Evolutionary conservation across 2,113 vertebrate species (phyloP).

Genomic region (Tylochromis polylepis): DNA sequence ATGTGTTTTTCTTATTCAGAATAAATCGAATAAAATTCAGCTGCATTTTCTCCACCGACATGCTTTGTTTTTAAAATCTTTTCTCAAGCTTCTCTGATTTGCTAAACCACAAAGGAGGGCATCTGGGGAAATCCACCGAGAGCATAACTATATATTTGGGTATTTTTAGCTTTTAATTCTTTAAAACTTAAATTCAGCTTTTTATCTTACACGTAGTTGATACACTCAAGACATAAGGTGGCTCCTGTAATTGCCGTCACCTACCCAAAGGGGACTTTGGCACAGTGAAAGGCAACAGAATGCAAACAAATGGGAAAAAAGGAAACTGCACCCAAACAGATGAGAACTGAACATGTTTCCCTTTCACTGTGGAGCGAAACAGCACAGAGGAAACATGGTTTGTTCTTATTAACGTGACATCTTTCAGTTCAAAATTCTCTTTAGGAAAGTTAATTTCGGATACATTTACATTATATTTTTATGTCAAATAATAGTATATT

Average conservation of each 20-base stretch:
- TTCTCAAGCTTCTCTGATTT: background rate
- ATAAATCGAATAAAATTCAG: fast-evolving
- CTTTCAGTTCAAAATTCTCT: background rate
- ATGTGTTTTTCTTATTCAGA: background rate
- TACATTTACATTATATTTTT: background rate
- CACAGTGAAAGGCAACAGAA: background rate
- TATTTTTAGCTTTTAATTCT: background rate
- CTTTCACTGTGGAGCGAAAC: background rate
- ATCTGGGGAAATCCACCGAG: background rate
- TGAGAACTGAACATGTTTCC: background rate
- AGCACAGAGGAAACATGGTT: background rate
- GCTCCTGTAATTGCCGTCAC: background rate
- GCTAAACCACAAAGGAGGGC: fast-evolving
- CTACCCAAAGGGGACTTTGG: background rate
- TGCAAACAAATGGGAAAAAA: background rate
- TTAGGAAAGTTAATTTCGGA: background rate
- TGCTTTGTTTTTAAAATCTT: background rate
- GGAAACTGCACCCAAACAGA: background rate
- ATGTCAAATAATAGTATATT: background rate
- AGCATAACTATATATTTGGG: background rate
- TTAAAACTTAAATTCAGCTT: background rate
- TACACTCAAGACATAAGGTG: background rate
- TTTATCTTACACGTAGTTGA: background rate
- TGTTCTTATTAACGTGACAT: background rate
- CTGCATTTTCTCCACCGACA: background rate